Base-by-base conservation (phyloP, 2,113 vertebrate species). In the Eulemur macaco region DNA sequence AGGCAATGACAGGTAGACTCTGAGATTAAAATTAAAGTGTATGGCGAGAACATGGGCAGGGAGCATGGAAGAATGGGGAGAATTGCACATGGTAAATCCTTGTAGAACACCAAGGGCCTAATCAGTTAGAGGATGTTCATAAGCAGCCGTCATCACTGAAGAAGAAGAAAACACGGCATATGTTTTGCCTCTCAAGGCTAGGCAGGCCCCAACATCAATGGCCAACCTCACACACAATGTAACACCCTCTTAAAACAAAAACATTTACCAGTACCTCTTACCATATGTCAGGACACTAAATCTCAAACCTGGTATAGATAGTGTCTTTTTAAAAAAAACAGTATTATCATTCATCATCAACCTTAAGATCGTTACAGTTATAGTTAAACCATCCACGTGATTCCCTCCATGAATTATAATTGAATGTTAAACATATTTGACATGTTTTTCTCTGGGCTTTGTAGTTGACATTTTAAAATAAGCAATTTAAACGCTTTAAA, bases 221-320 rank as follows among this genome's bases (percentile, higher is more conserved):
- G 12, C 4, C 0, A 39, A 18, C 13, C 5, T 12, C 11, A 42
- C 0, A 4, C 14, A n/a, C 1, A 6, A 15, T 47, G 50, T 14
- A 83, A 1, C 0, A 0, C 45, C 3, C 0, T 45, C n/a, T 37
- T 14, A 42, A 39, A 5, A 13, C 34, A 21, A 34, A 27, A 47
- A 37, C 21, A 11, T 21, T 66, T 6, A 2, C 68, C 21, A 17
- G 29, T 54, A 11, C 56, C 5, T 25, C 23, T 83, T 31, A 18
- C 2, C 5, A 34, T 82, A 18, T 4, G 2, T 42, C n/a, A 31
- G n/a, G 11, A 29, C 3, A 6, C 20, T 45, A 15, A 64, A 42
- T 12, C 6, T 45, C 27, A 74, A 42, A 45, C 14, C 45, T 12
- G 47, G 3, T 11, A 5, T 1, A 29, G 21, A 39, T 4, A 11